These are phyloP conservation scores for Drosophila sucinea DNA, from an alignment of 1,140 invertebrate genomes.

Conservation along the genomic window DNA sequence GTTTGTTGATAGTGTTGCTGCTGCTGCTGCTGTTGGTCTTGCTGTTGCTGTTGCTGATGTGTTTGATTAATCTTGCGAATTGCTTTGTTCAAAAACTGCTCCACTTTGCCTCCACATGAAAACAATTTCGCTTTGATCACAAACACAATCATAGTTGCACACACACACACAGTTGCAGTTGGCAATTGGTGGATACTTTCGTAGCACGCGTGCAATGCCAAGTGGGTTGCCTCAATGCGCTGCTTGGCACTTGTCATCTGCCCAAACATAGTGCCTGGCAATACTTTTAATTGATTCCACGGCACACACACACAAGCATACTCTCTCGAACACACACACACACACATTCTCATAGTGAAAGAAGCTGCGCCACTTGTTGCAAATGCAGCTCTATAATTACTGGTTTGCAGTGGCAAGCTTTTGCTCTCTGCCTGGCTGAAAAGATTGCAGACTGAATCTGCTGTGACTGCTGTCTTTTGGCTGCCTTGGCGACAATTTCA, in stretches of 20 bases:
- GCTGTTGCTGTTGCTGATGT: slow-evolving; percentile 18
- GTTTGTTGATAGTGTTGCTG: slow-evolving; percentile 33
- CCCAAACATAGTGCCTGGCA: slow-evolving; percentile 72
- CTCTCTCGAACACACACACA: slow-evolving; percentile 25
- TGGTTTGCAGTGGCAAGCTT: slow-evolving; percentile 50
- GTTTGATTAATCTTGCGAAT: slow-evolving; percentile 81
- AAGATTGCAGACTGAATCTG: slow-evolving; percentile 3
- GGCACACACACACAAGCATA: slow-evolving; percentile 38
- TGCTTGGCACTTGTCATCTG: slow-evolving; percentile 69
- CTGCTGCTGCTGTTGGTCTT: slow-evolving; percentile 30
- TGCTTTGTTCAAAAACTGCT: slow-evolving; percentile 82
- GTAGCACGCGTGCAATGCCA: slow-evolving; percentile 59
- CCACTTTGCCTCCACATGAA: slow-evolving; percentile 75
- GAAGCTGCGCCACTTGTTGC: slow-evolving; percentile 72
- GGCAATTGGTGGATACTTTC: slow-evolving; percentile 41
- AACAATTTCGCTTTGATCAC: slow-evolving; percentile 70
- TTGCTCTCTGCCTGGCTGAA: slow-evolving; percentile 15
- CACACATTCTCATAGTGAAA: slow-evolving; percentile 58
- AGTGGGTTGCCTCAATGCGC: slow-evolving; percentile 59
- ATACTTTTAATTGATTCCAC: slow-evolving; percentile 80
- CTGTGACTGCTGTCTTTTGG: slow-evolving; percentile 14
- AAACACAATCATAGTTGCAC: slow-evolving; percentile 12
- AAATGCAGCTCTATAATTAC: slow-evolving; percentile 65
- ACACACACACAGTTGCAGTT: slow-evolving; percentile 17
- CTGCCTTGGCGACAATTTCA: slow-evolving; percentile 74